phyloP scores from a whole-genome alignment of 2,113 vertebrate genomes.

The Heliornis fulica region DNA sequence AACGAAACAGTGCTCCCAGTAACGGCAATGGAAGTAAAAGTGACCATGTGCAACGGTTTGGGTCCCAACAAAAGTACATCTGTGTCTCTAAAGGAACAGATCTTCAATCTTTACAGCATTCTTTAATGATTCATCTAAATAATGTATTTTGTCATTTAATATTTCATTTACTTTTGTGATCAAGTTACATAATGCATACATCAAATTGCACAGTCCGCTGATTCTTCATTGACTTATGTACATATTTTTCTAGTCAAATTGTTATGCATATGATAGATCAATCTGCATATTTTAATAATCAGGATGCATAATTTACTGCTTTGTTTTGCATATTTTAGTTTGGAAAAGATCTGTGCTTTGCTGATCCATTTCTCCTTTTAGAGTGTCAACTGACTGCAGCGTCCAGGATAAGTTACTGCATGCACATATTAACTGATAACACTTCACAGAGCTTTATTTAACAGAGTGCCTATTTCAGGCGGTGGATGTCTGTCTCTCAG shows the following conservation, averaged over 20 bases:
- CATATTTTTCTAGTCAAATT: slow-evolving; percentile 60
- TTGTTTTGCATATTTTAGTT: slow-evolving; percentile 48
- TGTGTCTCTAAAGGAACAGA: background rate
- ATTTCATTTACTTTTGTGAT: slow-evolving; percentile 58
- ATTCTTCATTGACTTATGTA: slow-evolving; percentile 51
- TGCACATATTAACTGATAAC: background rate
- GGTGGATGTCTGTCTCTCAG: background rate
- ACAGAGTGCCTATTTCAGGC: background rate
- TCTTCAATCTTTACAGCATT: background rate
- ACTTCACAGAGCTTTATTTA: background rate
- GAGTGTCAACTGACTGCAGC: background rate
- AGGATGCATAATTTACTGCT: slow-evolving; percentile 44
- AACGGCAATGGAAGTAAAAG: background rate
- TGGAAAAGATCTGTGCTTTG: background rate
- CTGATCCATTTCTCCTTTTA: slow-evolving; percentile 26
- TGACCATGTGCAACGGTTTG: background rate
- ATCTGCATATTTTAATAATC: slow-evolving; percentile 58
- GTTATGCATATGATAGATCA: background rate
- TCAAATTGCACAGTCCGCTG: background rate
- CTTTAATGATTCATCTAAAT: slow-evolving; percentile 14
- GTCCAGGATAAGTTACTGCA: background rate
- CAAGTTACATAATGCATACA: slow-evolving; percentile 28
- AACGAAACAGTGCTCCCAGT: background rate
- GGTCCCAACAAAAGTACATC: background rate
- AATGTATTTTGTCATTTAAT: slow-evolving; percentile 44